Evolutionary conservation across 2,888 invertebrate species (phyloP).

Genomic region (Seira sanloemensis): DNA sequence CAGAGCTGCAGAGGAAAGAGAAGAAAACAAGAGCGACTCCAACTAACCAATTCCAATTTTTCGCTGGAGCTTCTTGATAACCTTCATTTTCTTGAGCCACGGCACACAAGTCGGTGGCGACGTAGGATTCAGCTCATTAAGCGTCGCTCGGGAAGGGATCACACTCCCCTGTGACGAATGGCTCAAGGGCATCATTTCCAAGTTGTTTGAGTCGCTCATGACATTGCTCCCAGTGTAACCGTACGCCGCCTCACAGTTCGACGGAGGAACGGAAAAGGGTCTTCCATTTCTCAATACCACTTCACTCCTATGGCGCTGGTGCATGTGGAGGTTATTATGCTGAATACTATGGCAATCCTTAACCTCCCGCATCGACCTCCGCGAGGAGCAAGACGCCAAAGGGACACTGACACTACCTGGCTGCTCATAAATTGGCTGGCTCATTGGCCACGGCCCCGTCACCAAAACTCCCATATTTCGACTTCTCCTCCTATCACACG

Average conservation of each 20-base stretch:
- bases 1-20: not conserved
- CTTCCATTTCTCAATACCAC: conserved; percentile 39
- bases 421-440: conserved; percentile 57
- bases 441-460: conserved; percentile 69
- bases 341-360: conserved; percentile 47
- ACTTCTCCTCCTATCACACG: conserved; percentile 38
- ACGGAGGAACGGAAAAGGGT: conserved; percentile 63
- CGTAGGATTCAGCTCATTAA: conserved; percentile 44
- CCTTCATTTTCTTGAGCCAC: conserved; percentile 85
- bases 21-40: not conserved
- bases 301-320: conserved; percentile 21
- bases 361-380: conserved; percentile 47
- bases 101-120: conserved; percentile 71
- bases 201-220: conserved; percentile 16
- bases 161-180: conserved; percentile 1
- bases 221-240: not conserved
- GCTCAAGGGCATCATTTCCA: conserved; percentile 61
- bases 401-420: conserved; percentile 46
- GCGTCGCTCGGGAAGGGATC: conserved; percentile 49
- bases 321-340: conserved; percentile 23
- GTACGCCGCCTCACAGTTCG: conserved; percentile 2
- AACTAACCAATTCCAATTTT: conserved; percentile 90
- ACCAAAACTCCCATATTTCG: conserved; percentile 66
- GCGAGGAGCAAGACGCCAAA: conserved; percentile 30
- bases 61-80: conserved; percentile 91